A percentile compares a stretch with the other conserved stretches of the same genome.
Evolutionary conservation across 2,797 vertebrate genomes (phyloP).

Genomic region (Vultur gryphus): DNA sequence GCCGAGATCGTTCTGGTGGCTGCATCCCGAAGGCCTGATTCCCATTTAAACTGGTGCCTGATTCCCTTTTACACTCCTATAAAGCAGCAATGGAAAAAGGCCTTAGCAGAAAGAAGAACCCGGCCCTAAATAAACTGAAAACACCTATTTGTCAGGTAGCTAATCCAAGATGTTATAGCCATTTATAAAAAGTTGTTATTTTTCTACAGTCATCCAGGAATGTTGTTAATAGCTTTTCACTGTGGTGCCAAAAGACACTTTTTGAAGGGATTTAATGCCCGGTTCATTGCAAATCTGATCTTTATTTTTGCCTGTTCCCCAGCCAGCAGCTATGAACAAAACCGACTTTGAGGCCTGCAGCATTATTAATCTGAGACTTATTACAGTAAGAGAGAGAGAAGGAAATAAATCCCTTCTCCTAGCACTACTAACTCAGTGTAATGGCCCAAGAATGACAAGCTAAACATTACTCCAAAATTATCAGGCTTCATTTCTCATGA

Average conservation of each 20-base stretch:
- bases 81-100: not conserved
- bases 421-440: constrained; percentile 36
- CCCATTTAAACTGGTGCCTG: not conserved
- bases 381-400: not conserved
- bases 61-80: not conserved
- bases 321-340: constrained; percentile 37
- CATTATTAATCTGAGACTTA: constrained; percentile 54
- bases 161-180: not conserved
- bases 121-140: not conserved
- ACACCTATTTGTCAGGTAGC: constrained; percentile 24
- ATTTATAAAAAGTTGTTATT: constrained; percentile 18
- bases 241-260: constrained; percentile 14
- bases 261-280: constrained; percentile 17
- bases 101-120: not conserved
- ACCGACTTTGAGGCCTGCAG: constrained; percentile 36
- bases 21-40: not conserved
- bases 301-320: constrained; percentile 9
- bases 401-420: constrained; percentile 51
- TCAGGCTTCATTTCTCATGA: constrained; percentile 52
- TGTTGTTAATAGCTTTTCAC: not conserved
- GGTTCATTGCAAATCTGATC: constrained; percentile 18
- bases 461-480: constrained; percentile 49
- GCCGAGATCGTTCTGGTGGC: not conserved
- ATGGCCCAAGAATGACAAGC: constrained; percentile 60
- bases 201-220: not conserved